Evolutionary conservation across 2,797 vertebrate species (phyloP), one percentile per base, ranked within the genome.

Genomic region (Pampus argenteus): DNA sequence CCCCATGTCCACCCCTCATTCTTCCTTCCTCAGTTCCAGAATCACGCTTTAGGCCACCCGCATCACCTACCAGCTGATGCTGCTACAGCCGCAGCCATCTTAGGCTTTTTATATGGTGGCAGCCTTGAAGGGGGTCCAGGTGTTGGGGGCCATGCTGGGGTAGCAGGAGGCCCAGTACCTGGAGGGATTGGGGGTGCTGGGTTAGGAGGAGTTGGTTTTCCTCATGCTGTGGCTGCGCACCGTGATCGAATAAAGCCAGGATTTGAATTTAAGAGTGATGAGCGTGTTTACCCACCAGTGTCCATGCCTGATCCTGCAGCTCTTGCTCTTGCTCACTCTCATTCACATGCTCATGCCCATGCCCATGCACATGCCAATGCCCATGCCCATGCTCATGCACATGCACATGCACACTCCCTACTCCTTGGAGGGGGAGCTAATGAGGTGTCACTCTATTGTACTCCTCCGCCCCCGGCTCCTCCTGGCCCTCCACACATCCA

Each of bases 181-280:
- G 94, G 94, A 17, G 95, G 90, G 55, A 89, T 95, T 58, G 92
- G 90, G 3, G 91, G 49, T 83, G 93, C 3, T 49, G 96, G 93
- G 90, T 94, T 94, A 76, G 97, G 90, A 91, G 98, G 94, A 81
- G 66, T 90, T 1, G 94, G 96, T 89, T 95, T 97, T 91, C 94
- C 95, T 48, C 95, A 95, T 62, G 95, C 93, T 1, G 59, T 94
- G 74, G 89, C 93, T 0, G 90, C 95, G 90, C 88, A 97, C 94
- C 95, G 97, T 10, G 97, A 99, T 49, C 94, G 97, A 45, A 92
- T 98, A 76, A 99, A 99, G 84, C 95, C 94, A 0, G 97, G 98
- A 55, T 99, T 97, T 76, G 98, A 99, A 92, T 97, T 99, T 84
- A 99, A 99, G 92, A 97, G 97, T 3, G 97, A 97, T 71, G 94